Conservation (phyloP, 2,113 vertebrate genomes). For the Pleuronectes platessa region DNA sequence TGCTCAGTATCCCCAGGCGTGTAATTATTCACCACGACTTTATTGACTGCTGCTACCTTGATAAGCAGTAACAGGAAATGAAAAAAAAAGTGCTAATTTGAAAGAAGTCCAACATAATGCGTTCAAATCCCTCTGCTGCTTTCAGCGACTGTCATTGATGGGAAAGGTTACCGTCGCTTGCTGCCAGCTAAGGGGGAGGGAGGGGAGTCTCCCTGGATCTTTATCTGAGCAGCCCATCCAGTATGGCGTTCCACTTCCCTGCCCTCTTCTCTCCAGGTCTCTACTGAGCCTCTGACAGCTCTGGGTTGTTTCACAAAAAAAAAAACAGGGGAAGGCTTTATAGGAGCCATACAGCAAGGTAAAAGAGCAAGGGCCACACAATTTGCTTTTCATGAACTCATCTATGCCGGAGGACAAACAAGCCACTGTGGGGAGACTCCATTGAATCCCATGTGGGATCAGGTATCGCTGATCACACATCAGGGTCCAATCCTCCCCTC, state of each 20-base stretch:
- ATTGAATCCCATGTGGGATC: background rate
- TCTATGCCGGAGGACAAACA: conserved; percentile 28
- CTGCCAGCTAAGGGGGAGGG: conserved; percentile 26
- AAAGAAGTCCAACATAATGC: conserved; percentile 64
- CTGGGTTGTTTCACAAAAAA: conserved; percentile 56
- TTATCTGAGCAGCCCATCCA: conserved; percentile 61
- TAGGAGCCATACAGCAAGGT: conserved; percentile 31
- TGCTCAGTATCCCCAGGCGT: conserved; percentile 27
- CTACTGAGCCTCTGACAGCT: conserved; percentile 61
- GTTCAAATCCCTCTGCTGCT: conserved; percentile 44
- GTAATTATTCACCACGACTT: conserved; percentile 55
- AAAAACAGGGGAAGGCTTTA: conserved; percentile 32
- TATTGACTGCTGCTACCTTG: conserved; percentile 58
- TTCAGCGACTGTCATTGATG: conserved; percentile 62
- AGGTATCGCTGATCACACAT: background rate
- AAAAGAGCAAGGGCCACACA: conserved; percentile 31
- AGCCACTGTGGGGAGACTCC: conserved; percentile 15
- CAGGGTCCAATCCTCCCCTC: conserved; percentile 13
- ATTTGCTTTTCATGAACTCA: conserved; percentile 46
- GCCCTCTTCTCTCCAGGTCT: conserved; percentile 44
- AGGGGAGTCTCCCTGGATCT: conserved; percentile 60
- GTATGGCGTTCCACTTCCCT: conserved; percentile 48
- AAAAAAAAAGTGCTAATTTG: conserved; percentile 63
- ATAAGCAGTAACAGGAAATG: conserved; percentile 47
- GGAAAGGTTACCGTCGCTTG: conserved; percentile 47